Base-by-base conservation (phyloP, 1,140 invertebrate species). In the Dendroctonus ponderosae region DNA sequence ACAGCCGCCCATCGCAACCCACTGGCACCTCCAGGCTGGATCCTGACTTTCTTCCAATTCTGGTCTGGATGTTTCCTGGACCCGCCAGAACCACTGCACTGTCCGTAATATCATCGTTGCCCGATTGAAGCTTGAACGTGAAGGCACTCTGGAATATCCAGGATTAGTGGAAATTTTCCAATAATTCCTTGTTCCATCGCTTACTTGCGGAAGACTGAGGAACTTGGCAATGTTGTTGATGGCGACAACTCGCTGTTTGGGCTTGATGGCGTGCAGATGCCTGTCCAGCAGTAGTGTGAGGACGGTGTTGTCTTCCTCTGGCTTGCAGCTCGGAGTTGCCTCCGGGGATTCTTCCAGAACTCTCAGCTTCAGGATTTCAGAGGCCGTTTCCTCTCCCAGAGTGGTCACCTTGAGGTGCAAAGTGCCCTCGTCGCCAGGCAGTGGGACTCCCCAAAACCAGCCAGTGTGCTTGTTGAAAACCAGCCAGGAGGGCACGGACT, bases 1-100 rank as follows among this genome's bases (percentile, higher is more conserved):
- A 80, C n/a, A 89, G 76, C 58, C 82, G 79, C 5, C 82, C 82
- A 15, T 85, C 84, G 78, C 88, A 90, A 9, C 87, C 88, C 46
- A 89, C 83, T 75, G 83, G 73, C 12, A 75, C 76, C 63, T 74
- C 59, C 5, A 88, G 73, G 41, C 82, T 71, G 15, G 81, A 80
- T 54, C 48, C 9, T 54, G 39, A n/a, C 11, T 81, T 80, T 65
- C 82, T 80, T 8, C 82, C 80, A 51, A 79, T 78, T 7, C 77
- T 79, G 26, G 76, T 74, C 50, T 81, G 81, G 5, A 80, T 73
- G 74, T 87, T 85, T 44, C 87, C 87, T 26, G 82, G 81, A 5
- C 86, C 86, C 44, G 83, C 82, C 12, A 86, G 75, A 0, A 88
- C 76, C 41, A 86, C 80, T 44, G 81, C 80, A 49, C 76, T 76